phyloP scores from a whole-genome alignment of 2,888 invertebrate genomes.

The Tinea trinotella region DNA sequence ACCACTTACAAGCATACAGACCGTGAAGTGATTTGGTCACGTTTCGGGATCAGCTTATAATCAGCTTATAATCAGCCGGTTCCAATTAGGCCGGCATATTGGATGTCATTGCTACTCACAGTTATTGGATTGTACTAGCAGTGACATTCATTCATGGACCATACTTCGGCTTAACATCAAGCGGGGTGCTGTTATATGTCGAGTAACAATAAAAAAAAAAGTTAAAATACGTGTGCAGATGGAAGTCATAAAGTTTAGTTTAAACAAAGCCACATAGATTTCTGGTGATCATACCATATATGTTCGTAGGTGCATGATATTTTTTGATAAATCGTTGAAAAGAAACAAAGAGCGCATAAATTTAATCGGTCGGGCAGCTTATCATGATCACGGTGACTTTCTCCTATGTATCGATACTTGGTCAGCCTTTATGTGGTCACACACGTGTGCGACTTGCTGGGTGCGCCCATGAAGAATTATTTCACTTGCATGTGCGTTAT shows the following conservation, averaged over 20 bases:
- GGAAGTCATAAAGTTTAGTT: neutral
- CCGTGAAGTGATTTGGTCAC: too few relatives aligned
- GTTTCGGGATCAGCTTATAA: too few relatives aligned
- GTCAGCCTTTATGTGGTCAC: constrained; percentile 1
- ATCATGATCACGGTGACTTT: constrained; percentile 63
- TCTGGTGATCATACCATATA: constrained; percentile 1
- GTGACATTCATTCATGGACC: too few relatives aligned
- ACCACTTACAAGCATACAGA: too few relatives aligned
- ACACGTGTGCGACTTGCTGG: constrained; percentile 2
- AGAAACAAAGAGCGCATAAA: constrained; percentile 69
- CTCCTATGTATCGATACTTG: constrained; percentile 45
- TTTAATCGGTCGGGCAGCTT: constrained; percentile 52
- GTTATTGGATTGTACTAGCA: too few relatives aligned
- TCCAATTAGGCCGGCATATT: too few relatives aligned
- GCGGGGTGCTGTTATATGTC: too few relatives aligned
- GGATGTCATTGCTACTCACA: too few relatives aligned
- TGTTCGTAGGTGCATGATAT: constrained; percentile 35
- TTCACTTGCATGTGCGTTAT: constrained; percentile 5
- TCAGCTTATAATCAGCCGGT: too few relatives aligned
- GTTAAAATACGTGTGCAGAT: neutral
- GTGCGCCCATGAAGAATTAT: constrained; percentile 10
- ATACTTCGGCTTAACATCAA: too few relatives aligned
- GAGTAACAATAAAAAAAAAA: too few relatives aligned
- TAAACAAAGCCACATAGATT: constrained; percentile 13
- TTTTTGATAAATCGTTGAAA: constrained; percentile 64